Evolutionary conservation across 2,797 vertebrate genomes (phyloP).

Genomic region (Acanthurus tractus): DNA sequence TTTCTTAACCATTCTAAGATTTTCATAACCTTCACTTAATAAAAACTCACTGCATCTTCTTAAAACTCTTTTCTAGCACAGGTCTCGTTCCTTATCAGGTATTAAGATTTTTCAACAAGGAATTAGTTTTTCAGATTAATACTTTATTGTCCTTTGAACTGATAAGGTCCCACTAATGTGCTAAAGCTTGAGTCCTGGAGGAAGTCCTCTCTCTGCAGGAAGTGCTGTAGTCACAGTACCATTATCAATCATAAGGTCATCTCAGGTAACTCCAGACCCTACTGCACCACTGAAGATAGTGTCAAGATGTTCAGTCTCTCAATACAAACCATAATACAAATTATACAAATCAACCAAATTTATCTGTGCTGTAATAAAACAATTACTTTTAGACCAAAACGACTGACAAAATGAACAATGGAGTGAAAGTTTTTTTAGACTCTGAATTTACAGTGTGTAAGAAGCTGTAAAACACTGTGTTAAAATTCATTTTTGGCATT

Average conservation of each 20-base stretch:
- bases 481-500: not conserved
- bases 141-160: constrained; percentile 13
- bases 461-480: not conserved
- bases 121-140: constrained; percentile 2
- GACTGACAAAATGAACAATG: not conserved
- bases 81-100: not conserved
- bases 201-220: constrained; percentile 4
- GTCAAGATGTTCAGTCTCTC: constrained; percentile 7
- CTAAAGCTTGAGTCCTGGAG: constrained; percentile 10
- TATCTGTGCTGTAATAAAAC: not conserved
- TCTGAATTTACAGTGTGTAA: not conserved
- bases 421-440: not conserved
- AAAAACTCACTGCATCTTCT: not conserved
- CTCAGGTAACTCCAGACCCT: constrained; percentile 29
- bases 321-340: not conserved
- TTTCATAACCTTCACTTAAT: constrained; percentile 23
- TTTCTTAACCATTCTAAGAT: constrained; percentile 21
- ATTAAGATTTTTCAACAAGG: constrained; percentile 6
- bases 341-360: not conserved
- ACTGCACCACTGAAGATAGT: constrained; percentile 14
- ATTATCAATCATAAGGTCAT: constrained; percentile 35
- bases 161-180: not conserved
- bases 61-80: not conserved
- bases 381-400: not conserved
- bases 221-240: not conserved